Conservation (phyloP, 53 echinoderm and acorn worm species). For the Holothuria scabra region DNA sequence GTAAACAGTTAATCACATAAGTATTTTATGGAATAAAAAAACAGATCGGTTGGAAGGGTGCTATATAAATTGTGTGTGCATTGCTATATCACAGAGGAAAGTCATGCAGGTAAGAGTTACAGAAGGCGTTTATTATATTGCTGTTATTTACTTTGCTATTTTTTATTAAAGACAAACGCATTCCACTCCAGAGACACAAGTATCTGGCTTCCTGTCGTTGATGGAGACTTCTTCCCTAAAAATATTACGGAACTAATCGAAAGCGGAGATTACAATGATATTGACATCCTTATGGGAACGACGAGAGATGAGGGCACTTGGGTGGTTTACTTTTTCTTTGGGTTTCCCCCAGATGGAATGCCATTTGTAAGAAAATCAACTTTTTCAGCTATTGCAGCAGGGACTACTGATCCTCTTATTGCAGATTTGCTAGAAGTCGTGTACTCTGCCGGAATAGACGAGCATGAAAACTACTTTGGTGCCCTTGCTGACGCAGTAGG, state of each 20-base stretch:
- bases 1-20: no score
- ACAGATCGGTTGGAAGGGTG: no score
- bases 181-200: not conserved
- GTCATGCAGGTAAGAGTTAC: no score
- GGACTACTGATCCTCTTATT: not conserved
- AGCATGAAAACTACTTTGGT: not conserved
- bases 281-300: not conserved
- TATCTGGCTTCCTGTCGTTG: not conserved
- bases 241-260: not conserved
- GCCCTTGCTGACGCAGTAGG: not conserved
- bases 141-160: no score
- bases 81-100: no score
- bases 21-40: no score
- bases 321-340: not conserved
- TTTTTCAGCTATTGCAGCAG: not conserved
- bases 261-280: not conserved
- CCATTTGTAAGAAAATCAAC: not conserved
- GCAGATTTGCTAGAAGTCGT: not conserved
- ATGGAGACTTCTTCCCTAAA: not conserved
- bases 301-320: not conserved
- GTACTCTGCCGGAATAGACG: not conserved
- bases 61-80: no score
- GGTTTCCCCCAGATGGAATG: not conserved
- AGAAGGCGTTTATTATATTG: no score
- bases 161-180: no score